These are phyloP conservation scores for Cancer borealis DNA, from an alignment of 2,888 invertebrate species.

Conservation along the genomic window DNA sequence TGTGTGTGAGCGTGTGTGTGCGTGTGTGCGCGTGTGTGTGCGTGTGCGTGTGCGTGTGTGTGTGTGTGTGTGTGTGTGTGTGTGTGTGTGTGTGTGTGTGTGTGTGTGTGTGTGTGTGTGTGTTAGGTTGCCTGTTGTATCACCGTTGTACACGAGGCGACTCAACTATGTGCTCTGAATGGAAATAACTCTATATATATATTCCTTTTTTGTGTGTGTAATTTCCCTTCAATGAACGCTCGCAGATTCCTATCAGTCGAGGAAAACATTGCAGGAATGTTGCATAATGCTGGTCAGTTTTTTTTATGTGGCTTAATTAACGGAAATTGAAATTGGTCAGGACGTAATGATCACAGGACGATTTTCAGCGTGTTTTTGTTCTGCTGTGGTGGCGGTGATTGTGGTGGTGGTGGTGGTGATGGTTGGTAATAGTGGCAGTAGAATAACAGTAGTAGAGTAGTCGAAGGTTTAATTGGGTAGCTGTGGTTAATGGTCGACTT, in stretches of 20 bases:
- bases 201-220: not conserved
- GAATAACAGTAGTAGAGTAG: not conserved
- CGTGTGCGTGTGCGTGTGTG: no score
- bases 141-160: not conserved
- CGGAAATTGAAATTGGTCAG: not conserved
- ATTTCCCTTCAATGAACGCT: not conserved
- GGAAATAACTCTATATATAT: not conserved
- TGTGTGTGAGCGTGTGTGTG: no score
- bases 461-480: not conserved
- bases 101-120: no score
- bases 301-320: slow-evolving; percentile 23
- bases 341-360: not conserved
- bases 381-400: not conserved
- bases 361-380: not conserved
- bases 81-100: no score
- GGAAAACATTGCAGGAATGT: not conserved
- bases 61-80: no score
- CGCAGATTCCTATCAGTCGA: not conserved
- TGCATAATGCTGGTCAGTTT: not conserved
- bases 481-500: not conserved
- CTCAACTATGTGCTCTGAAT: not conserved
- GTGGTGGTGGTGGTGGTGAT: not conserved
- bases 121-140: not conserved
- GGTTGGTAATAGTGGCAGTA: not conserved
- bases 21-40: no score